Evolutionary conservation across 2,888 invertebrate genomes (phyloP).

Genomic region (Neocrepidodera transversa): DNA sequence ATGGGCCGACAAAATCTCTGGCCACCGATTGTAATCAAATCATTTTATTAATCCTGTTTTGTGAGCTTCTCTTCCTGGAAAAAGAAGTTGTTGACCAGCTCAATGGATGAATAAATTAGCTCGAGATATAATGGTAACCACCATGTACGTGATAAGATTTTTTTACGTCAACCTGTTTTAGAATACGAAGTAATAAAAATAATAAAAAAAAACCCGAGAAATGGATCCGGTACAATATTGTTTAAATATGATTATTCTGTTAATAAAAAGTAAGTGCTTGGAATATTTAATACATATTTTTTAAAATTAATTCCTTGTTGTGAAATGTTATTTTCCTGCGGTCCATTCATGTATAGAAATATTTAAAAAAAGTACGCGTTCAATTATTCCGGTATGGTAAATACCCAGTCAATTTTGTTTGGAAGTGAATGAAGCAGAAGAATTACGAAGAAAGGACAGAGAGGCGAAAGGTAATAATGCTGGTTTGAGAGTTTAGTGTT

Average conservation of each 20-base stretch:
- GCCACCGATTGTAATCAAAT: constrained; percentile 40
- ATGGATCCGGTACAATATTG: no score
- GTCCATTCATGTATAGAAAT: background rate
- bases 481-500: constrained; percentile 42
- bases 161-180: constrained; percentile 6
- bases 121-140: background rate
- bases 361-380: background rate
- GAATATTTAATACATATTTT: no score
- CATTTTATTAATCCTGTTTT: constrained; percentile 40
- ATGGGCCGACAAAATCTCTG: constrained; percentile 21
- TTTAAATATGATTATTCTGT: no score
- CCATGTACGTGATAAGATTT: constrained; percentile 7
- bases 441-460: constrained; percentile 16
- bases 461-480: constrained; percentile 47
- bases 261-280: no score
- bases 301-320: no score
- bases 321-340: no score
- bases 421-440: constrained; percentile 5
- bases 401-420: background rate
- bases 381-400: constrained; percentile 5
- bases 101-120: constrained; percentile 30
- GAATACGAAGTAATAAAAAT: no score
- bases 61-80: constrained; percentile 35
- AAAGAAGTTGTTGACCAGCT: constrained; percentile 28
- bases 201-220: no score